Conservation (phyloP, 2,888 invertebrate genomes). For the Cynaeus angustus region DNA sequence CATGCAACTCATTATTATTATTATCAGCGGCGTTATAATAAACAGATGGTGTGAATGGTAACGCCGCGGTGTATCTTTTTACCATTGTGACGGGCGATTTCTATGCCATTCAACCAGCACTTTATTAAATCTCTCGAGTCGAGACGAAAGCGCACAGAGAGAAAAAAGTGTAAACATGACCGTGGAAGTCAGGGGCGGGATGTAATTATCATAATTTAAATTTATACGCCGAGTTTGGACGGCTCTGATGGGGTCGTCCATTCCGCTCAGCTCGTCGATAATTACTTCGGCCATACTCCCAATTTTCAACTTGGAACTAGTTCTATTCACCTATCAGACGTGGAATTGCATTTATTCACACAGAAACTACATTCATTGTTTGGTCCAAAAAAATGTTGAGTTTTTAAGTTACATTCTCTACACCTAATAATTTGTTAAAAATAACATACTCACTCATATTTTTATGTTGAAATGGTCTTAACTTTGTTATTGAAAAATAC, state of each 20-base stretch:
- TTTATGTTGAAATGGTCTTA: too few species aligned
- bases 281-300: constrained; percentile 45
- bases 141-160: constrained; percentile 40
- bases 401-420: too few species aligned
- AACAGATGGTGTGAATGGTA: constrained; percentile 46
- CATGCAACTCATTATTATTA: constrained; percentile 46
- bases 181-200: constrained; percentile 46
- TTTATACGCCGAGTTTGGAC: constrained; percentile 47
- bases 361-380: too few species aligned
- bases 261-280: constrained; percentile 44
- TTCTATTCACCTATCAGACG: constrained; percentile 27
- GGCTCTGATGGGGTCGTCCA: constrained; percentile 44
- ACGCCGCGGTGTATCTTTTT: constrained; percentile 46
- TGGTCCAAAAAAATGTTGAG: too few species aligned
- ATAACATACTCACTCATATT: too few species aligned
- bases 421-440: too few species aligned
- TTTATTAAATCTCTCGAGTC: constrained; percentile 47
- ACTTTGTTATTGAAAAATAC: too few species aligned
- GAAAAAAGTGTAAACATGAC: constrained; percentile 46
- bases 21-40: constrained; percentile 39
- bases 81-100: constrained; percentile 46
- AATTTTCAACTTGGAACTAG: constrained; percentile 37
- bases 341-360: too few species aligned
- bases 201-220: constrained; percentile 50
- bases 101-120: constrained; percentile 46